phyloP scores from a whole-genome alignment of 2,113 vertebrate species.

The Pangasianodon hypophthalmus region DNA sequence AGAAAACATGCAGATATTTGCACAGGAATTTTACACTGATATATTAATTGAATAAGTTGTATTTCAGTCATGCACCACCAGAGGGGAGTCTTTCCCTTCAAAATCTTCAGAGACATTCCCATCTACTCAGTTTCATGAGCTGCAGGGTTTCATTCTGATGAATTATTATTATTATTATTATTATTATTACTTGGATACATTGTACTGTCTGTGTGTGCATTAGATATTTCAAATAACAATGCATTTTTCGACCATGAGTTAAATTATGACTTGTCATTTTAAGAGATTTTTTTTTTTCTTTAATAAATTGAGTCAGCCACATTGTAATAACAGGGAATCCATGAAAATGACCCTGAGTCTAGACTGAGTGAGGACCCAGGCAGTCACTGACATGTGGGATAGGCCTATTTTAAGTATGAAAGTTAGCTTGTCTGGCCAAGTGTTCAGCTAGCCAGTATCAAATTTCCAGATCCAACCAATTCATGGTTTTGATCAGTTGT shows the following conservation, averaged over 20 bases:
- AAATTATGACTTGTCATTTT: neutral
- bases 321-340: neutral
- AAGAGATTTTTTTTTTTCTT: too few relatives aligned
- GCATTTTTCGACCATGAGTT: neutral
- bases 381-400: too few relatives aligned
- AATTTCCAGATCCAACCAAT: neutral
- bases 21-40: neutral
- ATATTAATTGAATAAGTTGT: neutral
- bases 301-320: neutral
- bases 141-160: neutral
- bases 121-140: neutral
- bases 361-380: too few relatives aligned
- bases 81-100: slow-evolving; percentile 60
- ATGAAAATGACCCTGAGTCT: too few relatives aligned
- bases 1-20: neutral
- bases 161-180: neutral
- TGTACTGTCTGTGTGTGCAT: neutral
- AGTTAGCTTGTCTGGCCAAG: too few relatives aligned
- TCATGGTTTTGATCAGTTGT: neutral
- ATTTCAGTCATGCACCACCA: slow-evolving; percentile 58
- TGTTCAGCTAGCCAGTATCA: too few relatives aligned
- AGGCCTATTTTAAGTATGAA: too few relatives aligned
- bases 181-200: neutral
- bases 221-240: neutral
- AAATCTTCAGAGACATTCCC: neutral